Evolutionary conservation across 2,797 vertebrate species (phyloP), one percentile per base, ranked within the genome.

Genomic region (Acestrorhynchus altus): DNA sequence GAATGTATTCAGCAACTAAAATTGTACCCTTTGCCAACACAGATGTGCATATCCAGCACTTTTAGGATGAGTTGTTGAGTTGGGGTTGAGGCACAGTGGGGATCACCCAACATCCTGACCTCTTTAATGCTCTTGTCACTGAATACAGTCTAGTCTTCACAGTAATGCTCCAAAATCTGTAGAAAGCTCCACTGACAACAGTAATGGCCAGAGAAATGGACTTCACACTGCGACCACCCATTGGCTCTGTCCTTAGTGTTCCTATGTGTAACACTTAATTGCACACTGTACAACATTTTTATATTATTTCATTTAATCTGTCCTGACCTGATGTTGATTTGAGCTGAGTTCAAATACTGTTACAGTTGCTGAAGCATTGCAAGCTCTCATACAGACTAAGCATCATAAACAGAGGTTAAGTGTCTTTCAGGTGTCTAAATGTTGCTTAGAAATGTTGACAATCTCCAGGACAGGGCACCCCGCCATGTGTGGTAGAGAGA

Each of bases 401-500:
- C 54, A 68, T 68, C 51, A 59, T 72, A 67, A 40, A 49, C 31
- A 26, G 44, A 31, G 63, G 52, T 47, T 75, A 64, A 59, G 74
- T 76, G 68, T 61, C 60, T 65, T 72, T 47, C 35, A 63, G 42
- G 52, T 65, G 74, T 52, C 44, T 64, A 51, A 64, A 77, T 54
- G 47, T 77, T 51, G 13, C 40, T n/a, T 65, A 63, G 57, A 77
- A 51, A 70, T 61, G 51, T 63, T 63, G 47, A 61, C 22, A 6
- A 13, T 40, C 66, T 10, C 64, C 57, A 52, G 67, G 76, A 57
- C 31, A 44, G 67, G 40, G 56, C 42, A 28, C 42, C 71, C 35
- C 24, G 20, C 69, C 46, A 56, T 74, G 51, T 79, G 74, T 66
- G 63, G 51, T 61, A 72, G 39, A 78, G 40, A 71, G 72, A 35